Percentiles rank a stretch among this genome's conserved stretches.
phyloP scores from a whole-genome alignment of 2,797 vertebrate genomes.

The Sebastes flavidus region DNA sequence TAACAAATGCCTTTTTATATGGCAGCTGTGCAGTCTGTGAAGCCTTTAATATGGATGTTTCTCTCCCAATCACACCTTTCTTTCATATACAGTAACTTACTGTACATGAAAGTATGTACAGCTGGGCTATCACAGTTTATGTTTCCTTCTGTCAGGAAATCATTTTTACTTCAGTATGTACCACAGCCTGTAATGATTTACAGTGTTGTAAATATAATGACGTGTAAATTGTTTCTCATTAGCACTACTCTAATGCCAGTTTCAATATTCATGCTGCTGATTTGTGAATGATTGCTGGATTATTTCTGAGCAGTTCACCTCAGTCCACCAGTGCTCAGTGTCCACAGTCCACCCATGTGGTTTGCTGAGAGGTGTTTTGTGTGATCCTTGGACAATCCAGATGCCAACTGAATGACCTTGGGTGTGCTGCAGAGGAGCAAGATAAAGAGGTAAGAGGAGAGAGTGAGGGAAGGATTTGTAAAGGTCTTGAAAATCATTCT shows the following conservation, averaged over 20 bases:
- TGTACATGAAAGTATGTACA: too few species aligned
- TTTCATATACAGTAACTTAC: not conserved
- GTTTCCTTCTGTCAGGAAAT: not conserved
- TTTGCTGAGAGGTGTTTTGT: not conserved
- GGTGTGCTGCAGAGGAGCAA: not conserved
- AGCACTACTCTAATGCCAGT: not conserved
- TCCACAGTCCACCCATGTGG: not conserved
- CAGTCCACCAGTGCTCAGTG: not conserved
- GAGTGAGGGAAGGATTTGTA: not conserved
- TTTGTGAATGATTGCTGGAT: not conserved
- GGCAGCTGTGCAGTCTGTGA: slow-evolving; percentile 4
- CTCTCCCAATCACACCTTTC: not conserved
- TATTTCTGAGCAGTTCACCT: not conserved
- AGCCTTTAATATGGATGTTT: not conserved
- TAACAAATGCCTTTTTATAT: slow-evolving; percentile 4
- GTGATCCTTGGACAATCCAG: not conserved
- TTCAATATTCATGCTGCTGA: not conserved
- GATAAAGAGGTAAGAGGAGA: not conserved
- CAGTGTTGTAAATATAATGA: not conserved
- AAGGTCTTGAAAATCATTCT: too few species aligned
- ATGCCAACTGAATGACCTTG: slow-evolving; percentile 14
- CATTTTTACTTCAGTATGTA: not conserved
- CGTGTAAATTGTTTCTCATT: not conserved
- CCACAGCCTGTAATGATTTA: not conserved
- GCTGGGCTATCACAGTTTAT: not conserved